Evolutionary conservation across 1,140 invertebrate species (phyloP).

Genomic region (Heliconius hewitsoni): DNA sequence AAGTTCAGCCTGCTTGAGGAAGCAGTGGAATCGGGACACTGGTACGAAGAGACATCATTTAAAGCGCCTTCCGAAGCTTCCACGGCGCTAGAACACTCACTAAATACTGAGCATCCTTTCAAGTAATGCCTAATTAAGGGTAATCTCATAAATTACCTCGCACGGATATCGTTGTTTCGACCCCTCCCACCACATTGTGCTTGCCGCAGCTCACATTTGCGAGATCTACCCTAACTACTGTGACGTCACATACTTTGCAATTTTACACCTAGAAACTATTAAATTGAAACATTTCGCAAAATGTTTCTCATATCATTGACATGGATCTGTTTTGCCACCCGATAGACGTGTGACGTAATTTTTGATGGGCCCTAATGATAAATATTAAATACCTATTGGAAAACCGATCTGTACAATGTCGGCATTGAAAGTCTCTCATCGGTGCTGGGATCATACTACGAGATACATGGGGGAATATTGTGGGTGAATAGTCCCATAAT

Average conservation of each 20-base stretch:
- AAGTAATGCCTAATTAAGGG: conserved; percentile 31
- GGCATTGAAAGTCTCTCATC: neutral
- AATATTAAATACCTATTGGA: conserved; percentile 1
- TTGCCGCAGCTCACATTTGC: too few species aligned
- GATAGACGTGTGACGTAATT: too few species aligned
- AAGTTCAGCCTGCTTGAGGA: neutral
- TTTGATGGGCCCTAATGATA: neutral
- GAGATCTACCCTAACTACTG: too few species aligned
- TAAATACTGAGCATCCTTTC: conserved; percentile 25
- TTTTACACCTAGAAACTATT: too few species aligned
- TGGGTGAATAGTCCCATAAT: conserved; percentile 24
- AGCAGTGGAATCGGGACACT: neutral
- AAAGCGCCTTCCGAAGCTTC: conserved; percentile 25
- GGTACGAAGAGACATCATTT: neutral
- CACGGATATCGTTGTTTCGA: too few species aligned
- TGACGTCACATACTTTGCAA: too few species aligned
- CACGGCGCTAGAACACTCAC: conserved; percentile 34
- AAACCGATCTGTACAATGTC: neutral
- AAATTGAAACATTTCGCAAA: too few species aligned
- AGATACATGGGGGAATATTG: neutral
- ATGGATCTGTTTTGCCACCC: too few species aligned
- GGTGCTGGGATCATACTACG: neutral
- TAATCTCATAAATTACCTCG: too few species aligned
- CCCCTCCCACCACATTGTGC: too few species aligned
- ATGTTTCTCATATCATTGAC: too few species aligned